Evolutionary conservation across 2,113 vertebrate species (phyloP).

Genomic region (Crotalus viridis): DNA sequence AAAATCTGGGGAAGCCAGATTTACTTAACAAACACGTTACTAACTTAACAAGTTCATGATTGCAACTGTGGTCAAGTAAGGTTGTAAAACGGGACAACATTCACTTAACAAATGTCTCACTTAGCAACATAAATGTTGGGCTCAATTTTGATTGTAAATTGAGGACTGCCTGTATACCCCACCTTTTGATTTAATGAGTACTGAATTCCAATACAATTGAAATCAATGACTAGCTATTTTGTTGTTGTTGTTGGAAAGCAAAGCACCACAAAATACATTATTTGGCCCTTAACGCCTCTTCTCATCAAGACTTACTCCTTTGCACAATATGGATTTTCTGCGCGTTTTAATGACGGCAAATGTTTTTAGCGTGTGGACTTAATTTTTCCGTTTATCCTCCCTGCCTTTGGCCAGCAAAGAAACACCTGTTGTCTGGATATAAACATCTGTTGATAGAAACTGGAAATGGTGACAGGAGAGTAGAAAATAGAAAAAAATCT

Average conservation of each 20-base stretch:
- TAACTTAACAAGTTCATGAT: too few species aligned
- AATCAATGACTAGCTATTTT: background rate
- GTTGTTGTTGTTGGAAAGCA: background rate
- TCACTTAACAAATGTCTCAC: background rate
- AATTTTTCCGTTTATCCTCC: background rate
- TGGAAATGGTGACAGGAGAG: background rate
- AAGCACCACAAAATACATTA: background rate
- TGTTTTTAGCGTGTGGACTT: background rate
- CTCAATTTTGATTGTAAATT: fast-evolving
- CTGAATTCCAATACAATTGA: background rate
- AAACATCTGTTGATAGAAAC: background rate
- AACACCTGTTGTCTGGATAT: background rate
- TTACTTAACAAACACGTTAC: too few species aligned
- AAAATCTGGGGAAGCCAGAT: too few species aligned
- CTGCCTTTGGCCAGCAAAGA: background rate
- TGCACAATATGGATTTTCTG: background rate
- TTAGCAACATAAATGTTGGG: background rate
- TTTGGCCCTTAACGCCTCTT: background rate
- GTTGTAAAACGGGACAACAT: too few species aligned
- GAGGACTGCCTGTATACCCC: background rate
- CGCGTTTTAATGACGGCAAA: background rate
- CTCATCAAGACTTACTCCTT: background rate
- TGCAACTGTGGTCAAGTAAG: too few species aligned
- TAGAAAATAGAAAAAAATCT: background rate
- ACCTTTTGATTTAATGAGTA: background rate